These are phyloP conservation scores for Epinephelus moara DNA, from an alignment of 2,113 vertebrate genomes.

Conservation along the genomic window DNA sequence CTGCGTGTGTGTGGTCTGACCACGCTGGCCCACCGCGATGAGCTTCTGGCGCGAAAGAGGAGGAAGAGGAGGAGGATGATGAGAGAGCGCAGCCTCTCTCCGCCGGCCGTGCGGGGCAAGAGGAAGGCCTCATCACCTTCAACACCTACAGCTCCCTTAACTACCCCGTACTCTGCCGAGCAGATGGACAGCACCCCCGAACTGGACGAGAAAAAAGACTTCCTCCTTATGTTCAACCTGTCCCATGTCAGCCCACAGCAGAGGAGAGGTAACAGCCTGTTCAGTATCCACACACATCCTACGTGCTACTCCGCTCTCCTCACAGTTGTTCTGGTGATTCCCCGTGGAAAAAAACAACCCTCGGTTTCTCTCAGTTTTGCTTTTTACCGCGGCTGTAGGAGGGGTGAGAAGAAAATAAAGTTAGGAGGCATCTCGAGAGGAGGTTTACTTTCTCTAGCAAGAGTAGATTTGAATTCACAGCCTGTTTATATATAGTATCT, in stretches of 20 bases:
- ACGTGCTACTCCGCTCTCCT: conserved; percentile 34
- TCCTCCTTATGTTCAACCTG: conserved; percentile 95
- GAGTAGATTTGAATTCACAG: background rate
- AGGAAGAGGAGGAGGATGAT: conserved; percentile 95
- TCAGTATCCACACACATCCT: conserved; percentile 38
- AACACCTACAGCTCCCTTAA: conserved; percentile 82
- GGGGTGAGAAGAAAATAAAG: conserved; percentile 47
- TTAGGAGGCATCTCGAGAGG: conserved; percentile 26
- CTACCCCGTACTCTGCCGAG: conserved; percentile 92
- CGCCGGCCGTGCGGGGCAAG: conserved; percentile 87
- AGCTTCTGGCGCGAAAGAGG: conserved; percentile 90
- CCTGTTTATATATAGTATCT: background rate
- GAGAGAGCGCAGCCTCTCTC: conserved; percentile 93
- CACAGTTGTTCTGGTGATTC: conserved; percentile 29
- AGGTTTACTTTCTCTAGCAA: conserved; percentile 29
- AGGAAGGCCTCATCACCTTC: conserved; percentile 81
- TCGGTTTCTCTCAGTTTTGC: conserved; percentile 7
- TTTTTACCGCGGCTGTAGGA: conserved; percentile 40
- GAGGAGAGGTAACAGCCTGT: conserved; percentile 88
- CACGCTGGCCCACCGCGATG: conserved; percentile 91
- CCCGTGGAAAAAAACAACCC: background rate
- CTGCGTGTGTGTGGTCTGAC: conserved; percentile 93
- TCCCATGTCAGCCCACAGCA: conserved; percentile 93
- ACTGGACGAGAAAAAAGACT: conserved; percentile 95
- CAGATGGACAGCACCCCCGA: conserved; percentile 95